Base-by-base conservation (phyloP, 2,113 vertebrate species). In the Chelonoidis abingdonii region DNA sequence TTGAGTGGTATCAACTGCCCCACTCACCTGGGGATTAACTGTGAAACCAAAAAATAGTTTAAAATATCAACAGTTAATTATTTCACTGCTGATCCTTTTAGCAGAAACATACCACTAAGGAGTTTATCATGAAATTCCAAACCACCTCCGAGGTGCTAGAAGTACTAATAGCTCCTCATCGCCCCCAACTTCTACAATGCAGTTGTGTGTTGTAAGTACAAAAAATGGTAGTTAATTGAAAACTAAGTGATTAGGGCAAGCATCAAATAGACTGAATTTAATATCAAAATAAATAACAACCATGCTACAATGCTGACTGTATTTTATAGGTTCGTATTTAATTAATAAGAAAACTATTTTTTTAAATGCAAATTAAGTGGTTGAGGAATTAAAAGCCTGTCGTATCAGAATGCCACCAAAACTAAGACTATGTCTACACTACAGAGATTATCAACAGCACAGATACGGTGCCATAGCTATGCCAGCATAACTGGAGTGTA, bases 281-380 rank as follows among this genome's bases (percentile, higher is more conserved):
- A 57, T 52, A 85, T 50, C 21, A 92, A 93, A 1, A 1, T 4
- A 86, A 87, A 8, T 4, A 38, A 52, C 59, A 17, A 4, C 89
- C 0, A 1, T 50, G 4, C 21, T 81, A 44, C 17, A 78, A 10
- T 88, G 84, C 53, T 17, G 93, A 53, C 3, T 81, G 10, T 35
- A 7, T 59, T 84, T 62, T 25, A 56, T 1, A 35, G 56, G 56
- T 16, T n/a, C 1, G 35, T 2, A 83, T 89, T 69, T n/a, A 57
- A 52, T 38, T 1, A 1, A 14, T n/a, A 57, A 52, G 29, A 1
- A 1, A 17, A 65, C 87, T 22, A 24, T 21, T 41, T 49, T 72
- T 86, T 54, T 2, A 16, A 1, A 35, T 0, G 0, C 17, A 65
- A 62, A 35, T 56, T 54, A 91, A 89, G 16, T 57, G 79, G 41